Base-by-base conservation (phyloP, 2,797 vertebrate genomes). In the Hemibagrus guttatus region DNA sequence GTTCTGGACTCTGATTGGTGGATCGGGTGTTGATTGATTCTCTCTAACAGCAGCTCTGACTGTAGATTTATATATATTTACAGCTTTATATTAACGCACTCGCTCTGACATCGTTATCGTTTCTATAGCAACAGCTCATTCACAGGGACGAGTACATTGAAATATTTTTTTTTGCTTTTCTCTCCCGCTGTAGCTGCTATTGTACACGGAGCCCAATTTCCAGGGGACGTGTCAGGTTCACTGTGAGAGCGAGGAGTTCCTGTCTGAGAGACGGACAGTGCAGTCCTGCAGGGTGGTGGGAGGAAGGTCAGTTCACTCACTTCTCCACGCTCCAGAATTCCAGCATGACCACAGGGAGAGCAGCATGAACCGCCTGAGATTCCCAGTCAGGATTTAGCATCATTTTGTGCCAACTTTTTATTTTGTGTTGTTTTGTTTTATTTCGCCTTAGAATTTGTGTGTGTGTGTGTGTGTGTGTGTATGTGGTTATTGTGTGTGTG, bases 121-220 rank as follows among this genome's bases (percentile, higher is more conserved):
- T 39, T 58, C 54, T 35, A 54, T 31, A 31, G 74, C 8, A 76
- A 54, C 72, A 52, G 46, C 71, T 74, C 42, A 16, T 26, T n/a
- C 42, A 14, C 49, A 54, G 2, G 23, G 46, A 21, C 13, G 6
- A 7, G 26, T 1, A 14, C 39, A 69, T 1, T 19, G 7, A 69
- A 69, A 64, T 9, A 5, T 21, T 9, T 28, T 28, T n/a, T 35
- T 35, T 11, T 26, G 0, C 39, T 19, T 46, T 28, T 17, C 13
- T 7, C 2, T 58, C 4, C 16, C 81, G 1, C n/a, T 80, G 13
- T 92, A 99, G 98, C 94, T 99, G 26, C 93, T 97, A 82, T 91
- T 98, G 3, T 99, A 97, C 93, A 94, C 96, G 0, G 95, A 97
- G 63, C 93, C 95, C 0, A 93, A 96, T 80, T 99, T 97, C 93